These are phyloP conservation scores for Setipinna tenuifilis DNA, from an alignment of 2,797 vertebrate species.

Conservation along the genomic window DNA sequence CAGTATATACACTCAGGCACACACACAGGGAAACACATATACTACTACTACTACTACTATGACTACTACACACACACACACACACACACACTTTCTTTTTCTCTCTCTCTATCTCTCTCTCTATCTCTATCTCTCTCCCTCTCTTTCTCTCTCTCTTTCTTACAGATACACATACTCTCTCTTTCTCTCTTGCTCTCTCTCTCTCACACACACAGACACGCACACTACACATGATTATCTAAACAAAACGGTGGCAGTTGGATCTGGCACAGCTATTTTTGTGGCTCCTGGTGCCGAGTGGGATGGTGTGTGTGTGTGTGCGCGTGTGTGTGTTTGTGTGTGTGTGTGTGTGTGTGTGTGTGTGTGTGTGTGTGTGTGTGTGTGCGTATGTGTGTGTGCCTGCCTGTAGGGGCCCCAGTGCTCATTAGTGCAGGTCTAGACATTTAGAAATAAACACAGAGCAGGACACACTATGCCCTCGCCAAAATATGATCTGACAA, in stretches of 20 bases:
- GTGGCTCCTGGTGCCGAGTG: conserved; percentile 4
- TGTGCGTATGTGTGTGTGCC: too few species aligned
- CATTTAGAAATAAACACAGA: conserved; percentile 13
- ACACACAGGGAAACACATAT: too few species aligned
- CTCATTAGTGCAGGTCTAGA: background rate
- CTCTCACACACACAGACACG: background rate
- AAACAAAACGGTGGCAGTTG: conserved; percentile 16
- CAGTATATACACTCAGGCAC: too few species aligned
- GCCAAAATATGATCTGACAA: conserved; percentile 25
- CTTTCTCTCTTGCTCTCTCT: background rate
- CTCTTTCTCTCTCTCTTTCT: background rate
- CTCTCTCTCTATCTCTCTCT: background rate
- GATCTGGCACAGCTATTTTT: conserved; percentile 12
- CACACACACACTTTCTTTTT: background rate
- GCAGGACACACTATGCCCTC: background rate
- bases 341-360: too few species aligned
- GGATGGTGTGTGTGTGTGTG: background rate
- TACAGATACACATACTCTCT: background rate
- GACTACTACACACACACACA: too few species aligned
- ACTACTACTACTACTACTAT: too few species aligned
- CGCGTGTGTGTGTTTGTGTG: too few species aligned
- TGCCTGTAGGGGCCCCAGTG: background rate
- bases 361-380: too few species aligned
- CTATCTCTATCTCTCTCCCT: background rate
- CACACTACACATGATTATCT: background rate